Conservation (phyloP, 2,888 invertebrate species). For the Drosophila aldrichi region DNA sequence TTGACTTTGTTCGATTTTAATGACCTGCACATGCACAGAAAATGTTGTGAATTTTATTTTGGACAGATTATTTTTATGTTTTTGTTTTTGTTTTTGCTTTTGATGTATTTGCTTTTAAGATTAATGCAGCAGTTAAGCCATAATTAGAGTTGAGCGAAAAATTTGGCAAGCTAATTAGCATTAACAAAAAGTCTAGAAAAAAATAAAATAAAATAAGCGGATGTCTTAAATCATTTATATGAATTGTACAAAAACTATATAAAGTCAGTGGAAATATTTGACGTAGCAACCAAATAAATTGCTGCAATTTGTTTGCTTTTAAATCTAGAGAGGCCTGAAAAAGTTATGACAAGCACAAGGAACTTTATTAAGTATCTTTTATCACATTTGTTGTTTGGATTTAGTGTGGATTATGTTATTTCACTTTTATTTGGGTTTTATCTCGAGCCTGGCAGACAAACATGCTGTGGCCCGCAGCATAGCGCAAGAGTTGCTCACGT, state of each 20-base stretch:
- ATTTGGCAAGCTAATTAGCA: conserved; percentile 37
- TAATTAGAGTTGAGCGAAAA: conserved; percentile 27
- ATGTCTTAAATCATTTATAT: conserved; percentile 4
- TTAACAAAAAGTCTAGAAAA: background rate
- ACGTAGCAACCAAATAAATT: background rate
- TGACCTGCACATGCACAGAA: conserved; percentile 27
- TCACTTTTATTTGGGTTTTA: conserved; percentile 21
- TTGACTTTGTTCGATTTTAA: conserved; percentile 44
- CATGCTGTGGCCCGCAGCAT: conserved; percentile 18
- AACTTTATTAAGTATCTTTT: conserved; percentile 28
- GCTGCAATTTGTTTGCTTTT: background rate
- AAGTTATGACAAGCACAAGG: conserved; percentile 18
- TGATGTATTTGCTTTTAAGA: conserved; percentile 37
- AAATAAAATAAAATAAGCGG: background rate
- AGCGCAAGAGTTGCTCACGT: conserved; percentile 70
- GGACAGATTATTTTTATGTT: background rate
- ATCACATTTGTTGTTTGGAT: conserved; percentile 13
- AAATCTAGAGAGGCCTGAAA: conserved; percentile 9
- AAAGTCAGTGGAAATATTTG: background rate
- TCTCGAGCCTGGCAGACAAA: conserved; percentile 34
- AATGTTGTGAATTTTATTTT: conserved; percentile 30
- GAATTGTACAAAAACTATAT: background rate
- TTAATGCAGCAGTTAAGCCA: conserved; percentile 31
- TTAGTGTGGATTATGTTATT: conserved; percentile 29
- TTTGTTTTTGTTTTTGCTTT: conserved; percentile 15